These are phyloP conservation scores for Bradypodion ventrale DNA, from an alignment of 2,797 vertebrate genomes.

Conservation along the genomic window DNA sequence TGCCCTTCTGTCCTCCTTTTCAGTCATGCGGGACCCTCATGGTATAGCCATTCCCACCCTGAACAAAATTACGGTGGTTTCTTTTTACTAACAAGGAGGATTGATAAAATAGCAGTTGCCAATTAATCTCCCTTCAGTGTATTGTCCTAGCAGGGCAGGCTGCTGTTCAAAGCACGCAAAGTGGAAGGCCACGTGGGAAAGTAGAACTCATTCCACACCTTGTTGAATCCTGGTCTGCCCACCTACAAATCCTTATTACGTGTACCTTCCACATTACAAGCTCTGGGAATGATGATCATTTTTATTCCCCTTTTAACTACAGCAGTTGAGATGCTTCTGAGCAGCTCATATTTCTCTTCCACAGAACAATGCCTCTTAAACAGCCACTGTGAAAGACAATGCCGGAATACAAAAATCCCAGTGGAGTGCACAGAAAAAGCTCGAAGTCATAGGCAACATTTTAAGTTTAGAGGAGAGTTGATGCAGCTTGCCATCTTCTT, in stretches of 20 bases:
- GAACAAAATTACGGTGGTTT: not conserved
- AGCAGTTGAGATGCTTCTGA: not conserved
- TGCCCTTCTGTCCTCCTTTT: too few species aligned
- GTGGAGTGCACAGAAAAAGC: not conserved
- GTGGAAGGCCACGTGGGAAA: not conserved
- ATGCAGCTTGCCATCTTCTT: too few species aligned
- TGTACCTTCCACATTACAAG: not conserved
- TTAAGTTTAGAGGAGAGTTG: not conserved
- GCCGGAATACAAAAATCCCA: not conserved
- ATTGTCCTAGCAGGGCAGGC: not conserved
- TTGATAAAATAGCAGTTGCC: not conserved
- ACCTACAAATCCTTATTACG: not conserved
- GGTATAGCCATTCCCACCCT: too few species aligned
- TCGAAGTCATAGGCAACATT: not conserved
- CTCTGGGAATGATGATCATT: not conserved
- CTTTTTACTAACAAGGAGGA: too few species aligned
- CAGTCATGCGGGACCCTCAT: too few species aligned
- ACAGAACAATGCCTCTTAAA: not conserved
- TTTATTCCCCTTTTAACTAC: conserved; percentile 1
- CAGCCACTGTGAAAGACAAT: not conserved
- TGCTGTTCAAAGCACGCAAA: not conserved
- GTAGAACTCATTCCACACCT: not conserved
- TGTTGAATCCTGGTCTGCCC: not conserved
- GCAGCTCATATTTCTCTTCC: not conserved
- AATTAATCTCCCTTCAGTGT: not conserved